Evolutionary conservation across 2,797 vertebrate species (phyloP).

Genomic region (Eurystomus glaucurus): DNA sequence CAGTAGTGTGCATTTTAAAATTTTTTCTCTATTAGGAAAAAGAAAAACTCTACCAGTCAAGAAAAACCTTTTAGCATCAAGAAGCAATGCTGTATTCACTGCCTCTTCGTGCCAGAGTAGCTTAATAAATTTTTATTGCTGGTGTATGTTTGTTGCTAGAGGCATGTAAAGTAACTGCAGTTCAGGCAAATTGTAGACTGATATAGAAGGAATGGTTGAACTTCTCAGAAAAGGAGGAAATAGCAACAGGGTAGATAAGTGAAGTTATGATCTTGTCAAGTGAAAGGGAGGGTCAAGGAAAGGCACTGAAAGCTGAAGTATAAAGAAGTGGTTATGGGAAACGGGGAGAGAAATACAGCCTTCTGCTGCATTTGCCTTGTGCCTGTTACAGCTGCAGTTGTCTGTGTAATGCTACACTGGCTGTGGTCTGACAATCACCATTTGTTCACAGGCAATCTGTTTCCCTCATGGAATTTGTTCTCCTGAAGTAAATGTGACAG

Average conservation of each 20-base stretch:
- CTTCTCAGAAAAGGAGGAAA: not conserved
- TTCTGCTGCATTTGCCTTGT: not conserved
- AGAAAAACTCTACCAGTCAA: not conserved
- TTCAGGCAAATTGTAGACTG: not conserved
- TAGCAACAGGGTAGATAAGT: not conserved
- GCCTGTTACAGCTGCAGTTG: not conserved
- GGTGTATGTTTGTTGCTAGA: not conserved
- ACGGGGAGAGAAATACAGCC: not conserved
- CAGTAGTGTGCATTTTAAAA: accelerated
- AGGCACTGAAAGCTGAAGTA: not conserved
- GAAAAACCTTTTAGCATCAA: not conserved
- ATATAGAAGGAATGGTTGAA: not conserved
- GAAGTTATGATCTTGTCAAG: not conserved
- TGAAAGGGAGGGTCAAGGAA: not conserved
- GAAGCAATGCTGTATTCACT: not conserved
- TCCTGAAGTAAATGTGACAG: not conserved
- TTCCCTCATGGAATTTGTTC: not conserved
- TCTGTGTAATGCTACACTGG: not conserved
- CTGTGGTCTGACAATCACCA: not conserved
- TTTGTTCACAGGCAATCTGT: not conserved
- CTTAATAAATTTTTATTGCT: not conserved
- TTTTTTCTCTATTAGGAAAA: not conserved
- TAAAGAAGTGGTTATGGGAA: not conserved
- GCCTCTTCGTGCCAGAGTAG: not conserved
- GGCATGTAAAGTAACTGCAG: accelerated